phyloP scores from a whole-genome alignment of 2,888 invertebrate species.

The Anodontia alba region DNA sequence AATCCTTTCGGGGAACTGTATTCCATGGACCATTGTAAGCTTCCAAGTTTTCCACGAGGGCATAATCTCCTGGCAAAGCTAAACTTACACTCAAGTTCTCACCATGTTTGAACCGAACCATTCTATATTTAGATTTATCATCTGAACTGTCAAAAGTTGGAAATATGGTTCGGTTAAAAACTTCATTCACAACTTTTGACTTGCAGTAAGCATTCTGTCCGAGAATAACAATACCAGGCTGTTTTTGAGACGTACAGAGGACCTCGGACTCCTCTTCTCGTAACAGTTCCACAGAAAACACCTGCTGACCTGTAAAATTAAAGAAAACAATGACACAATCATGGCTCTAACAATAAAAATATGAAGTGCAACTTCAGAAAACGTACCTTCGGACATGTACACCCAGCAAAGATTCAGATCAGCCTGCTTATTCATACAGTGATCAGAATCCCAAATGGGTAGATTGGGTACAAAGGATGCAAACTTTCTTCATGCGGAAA shows the following conservation, averaged over 20 bases:
- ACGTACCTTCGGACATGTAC: no score
- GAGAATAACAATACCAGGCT: conserved; percentile 90
- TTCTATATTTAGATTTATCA: conserved; percentile 87
- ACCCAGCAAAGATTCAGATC: no score
- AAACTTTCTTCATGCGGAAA: no score
- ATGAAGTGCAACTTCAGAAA: no score
- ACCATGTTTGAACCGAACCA: conserved; percentile 87
- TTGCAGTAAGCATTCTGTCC: conserved; percentile 90
- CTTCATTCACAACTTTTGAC: conserved; percentile 90
- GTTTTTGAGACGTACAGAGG: conserved; percentile 85
- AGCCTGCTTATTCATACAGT: no score
- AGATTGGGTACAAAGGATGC: no score
- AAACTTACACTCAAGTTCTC: conserved; percentile 81
- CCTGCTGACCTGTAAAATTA: conserved; percentile 67
- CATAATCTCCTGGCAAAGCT: conserved; percentile 85
- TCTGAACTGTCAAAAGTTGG: conserved; percentile 85
- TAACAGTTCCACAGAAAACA: conserved; percentile 76
- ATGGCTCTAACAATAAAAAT: no score
- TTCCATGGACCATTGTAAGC: conserved; percentile 90
- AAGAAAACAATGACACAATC: no score
- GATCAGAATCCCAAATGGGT: no score
- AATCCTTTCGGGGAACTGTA: conserved; percentile 89
- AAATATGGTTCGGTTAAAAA: conserved; percentile 89
- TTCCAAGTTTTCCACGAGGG: conserved; percentile 89
- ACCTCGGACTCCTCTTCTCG: conserved; percentile 83